phyloP scores from a whole-genome alignment of 35 echinoderm and acorn worm genomes.

The Lytechinus variegatus region DNA sequence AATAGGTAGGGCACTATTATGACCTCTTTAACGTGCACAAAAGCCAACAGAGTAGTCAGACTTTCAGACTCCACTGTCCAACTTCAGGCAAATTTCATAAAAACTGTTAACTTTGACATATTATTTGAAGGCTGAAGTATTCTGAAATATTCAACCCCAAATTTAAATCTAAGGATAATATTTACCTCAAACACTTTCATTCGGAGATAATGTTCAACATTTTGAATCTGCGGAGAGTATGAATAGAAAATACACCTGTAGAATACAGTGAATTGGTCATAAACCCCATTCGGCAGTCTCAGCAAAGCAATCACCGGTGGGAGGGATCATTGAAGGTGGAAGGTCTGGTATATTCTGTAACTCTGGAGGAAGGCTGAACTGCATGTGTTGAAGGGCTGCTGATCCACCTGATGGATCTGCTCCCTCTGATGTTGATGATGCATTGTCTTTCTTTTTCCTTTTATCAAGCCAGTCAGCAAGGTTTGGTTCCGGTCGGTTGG shows the following conservation, averaged over 20 bases:
- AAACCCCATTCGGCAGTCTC: slow-evolving; percentile 58
- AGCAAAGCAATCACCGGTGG: slow-evolving; percentile 42
- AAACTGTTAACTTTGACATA: no score
- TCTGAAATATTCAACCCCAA: no score
- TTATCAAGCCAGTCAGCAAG: slow-evolving; percentile 70
- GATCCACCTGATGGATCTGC: neutral
- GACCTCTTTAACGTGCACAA: no score
- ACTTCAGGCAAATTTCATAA: no score
- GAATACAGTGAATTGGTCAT: neutral
- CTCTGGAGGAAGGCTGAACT: slow-evolving; percentile 51
- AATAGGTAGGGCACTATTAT: no score
- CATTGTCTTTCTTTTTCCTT: neutral
- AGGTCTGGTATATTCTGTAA: slow-evolving; percentile 60
- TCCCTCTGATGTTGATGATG: slow-evolving; percentile 28
- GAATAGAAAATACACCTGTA: neutral
- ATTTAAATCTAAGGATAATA: no score
- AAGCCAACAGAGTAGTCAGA: no score
- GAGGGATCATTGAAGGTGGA: slow-evolving; percentile 74
- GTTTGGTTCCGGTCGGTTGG: slow-evolving; percentile 45
- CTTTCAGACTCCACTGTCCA: no score
- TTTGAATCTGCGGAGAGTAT: no score
- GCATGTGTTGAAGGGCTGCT: neutral
- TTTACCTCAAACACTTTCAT: no score
- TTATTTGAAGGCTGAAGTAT: no score
- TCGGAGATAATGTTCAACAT: no score